Evolutionary conservation across 23 tunicate genomes (phyloP), one percentile per base, ranked within the genome.

Genomic region (Halocynthia roretzi): DNA sequence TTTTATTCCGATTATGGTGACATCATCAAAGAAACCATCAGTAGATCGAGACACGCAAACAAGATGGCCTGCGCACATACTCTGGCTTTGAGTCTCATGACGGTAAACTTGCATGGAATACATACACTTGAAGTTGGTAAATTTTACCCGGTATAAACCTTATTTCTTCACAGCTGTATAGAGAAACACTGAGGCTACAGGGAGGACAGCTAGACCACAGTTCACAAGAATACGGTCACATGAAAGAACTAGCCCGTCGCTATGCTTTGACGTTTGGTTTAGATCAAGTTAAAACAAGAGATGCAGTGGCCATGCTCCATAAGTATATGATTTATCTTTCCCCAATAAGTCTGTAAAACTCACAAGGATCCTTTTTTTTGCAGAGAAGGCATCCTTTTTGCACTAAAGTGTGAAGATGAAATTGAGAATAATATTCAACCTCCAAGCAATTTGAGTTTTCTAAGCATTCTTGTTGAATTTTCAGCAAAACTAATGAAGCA

Each of bases 11-110:
- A 96, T 67, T 96, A 96, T 68, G 99, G 99, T 74, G 99, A 96
- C 78, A 96, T 96, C 76, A 96, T 96, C 48, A 96, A 96, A 82
- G 99, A 96, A 75, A 91, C 99, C 10, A 96, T 96, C 80, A 89
- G 96, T 31, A 67, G 84, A 79, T 75, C 99, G 23, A 73, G 99
- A 66, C 95, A 96, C 75, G 55, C 79, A 49, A 87, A 96, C 70
- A 91, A 96, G 62, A 75, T 89, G 54, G 87, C 83, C 19, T 96
- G 96, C 86, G 99, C 99, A 12, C 87, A 89, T 70, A 89, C 99
- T 8, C 93, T 96, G 5, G 96, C 90, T 14, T 79, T 89, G 22
- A 76, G 88, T 58, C 75, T 96, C 7, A 86, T 81, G 85, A 77
- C 82, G 80, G 91, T 86, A 18, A 17, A 69, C 20, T 54, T 51